Evolutionary conservation across 2,113 vertebrate species (phyloP), one percentile per base, ranked within the genome.

Genomic region (Coptodon bakossiorum): DNA sequence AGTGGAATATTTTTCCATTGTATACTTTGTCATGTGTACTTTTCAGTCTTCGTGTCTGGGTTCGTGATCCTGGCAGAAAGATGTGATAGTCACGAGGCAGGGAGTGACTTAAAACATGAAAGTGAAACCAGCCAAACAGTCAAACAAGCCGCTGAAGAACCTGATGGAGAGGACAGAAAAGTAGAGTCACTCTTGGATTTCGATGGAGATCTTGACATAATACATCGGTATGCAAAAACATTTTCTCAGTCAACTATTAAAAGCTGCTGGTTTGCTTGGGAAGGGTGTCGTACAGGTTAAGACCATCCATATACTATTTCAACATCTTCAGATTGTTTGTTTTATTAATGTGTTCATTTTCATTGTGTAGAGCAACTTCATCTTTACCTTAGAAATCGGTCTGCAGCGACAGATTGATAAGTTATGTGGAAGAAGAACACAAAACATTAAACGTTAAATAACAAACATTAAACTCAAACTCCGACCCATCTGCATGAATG

Each of bases 201-300:
- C 38, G 98, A 99, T 0, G 98, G 98, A 56, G 98, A 99, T 83
- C 89, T 99, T 45, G 97, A 98, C 2, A 95, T 99, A 29, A 80
- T 91, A 45, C 97, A 97, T 71, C 97, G 96, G 92, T 95, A 91
- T 9, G 61, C 17, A 54, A 57, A 27, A 40, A 24, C 7, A 54
- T 17, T 22, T 17, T 5, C 19, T 43, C 4, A 50, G 31, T 73
- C 11, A n/a, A 5, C 38, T 6, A 2, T 9, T 40, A 81, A 52
- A 12, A 40, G 14, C n/a, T 53, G 34, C 48, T 36, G 57, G 43
- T 17, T 24, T n/a, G 80, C 40, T 31, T 8, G 17, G 17, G 3
- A 5, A 54, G 12, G 29, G 16, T 45, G 56, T 81, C 2, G 31
- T 8, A 12, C 7, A 82, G 8, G n/a, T 50, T 9, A 76, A 7